These are phyloP conservation scores for Latrodectus elegans DNA, from an alignment of 2,888 invertebrate species.

Conservation along the genomic window DNA sequence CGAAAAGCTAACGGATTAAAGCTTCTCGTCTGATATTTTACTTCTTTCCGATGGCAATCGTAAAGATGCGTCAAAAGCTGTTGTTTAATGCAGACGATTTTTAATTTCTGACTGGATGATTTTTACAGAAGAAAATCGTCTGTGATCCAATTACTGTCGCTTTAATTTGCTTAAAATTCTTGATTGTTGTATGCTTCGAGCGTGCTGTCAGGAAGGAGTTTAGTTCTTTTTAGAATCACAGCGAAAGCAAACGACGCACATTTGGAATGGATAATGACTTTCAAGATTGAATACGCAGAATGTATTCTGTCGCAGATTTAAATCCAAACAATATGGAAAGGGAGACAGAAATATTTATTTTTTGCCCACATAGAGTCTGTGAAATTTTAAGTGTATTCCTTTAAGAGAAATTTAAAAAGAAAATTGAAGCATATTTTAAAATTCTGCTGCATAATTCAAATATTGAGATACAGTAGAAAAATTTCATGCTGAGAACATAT, in stretches of 20 bases:
- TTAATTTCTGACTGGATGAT: conserved; percentile 52
- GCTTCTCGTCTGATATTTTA: not conserved
- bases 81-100: conserved; percentile 23
- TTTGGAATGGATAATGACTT: too few relatives aligned
- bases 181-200: not conserved
- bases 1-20: conserved; percentile 29
- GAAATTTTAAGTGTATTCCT: too few relatives aligned
- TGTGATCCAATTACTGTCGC: conserved; percentile 56
- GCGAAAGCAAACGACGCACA: not conserved
- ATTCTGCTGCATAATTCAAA: too few relatives aligned
- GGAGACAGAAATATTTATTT: too few relatives aligned
- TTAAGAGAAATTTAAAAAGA: too few relatives aligned
- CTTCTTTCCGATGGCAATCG: not conserved
- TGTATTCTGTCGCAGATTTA: too few relatives aligned
- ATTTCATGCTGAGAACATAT: too few relatives aligned
- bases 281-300: too few relatives aligned
- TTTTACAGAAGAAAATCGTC: conserved; percentile 41
- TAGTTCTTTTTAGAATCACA: not conserved
- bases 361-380: too few relatives aligned
- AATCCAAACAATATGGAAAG: too few relatives aligned
- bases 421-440: too few relatives aligned
- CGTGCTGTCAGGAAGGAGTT: not conserved
- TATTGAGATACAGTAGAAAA: too few relatives aligned
- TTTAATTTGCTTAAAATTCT: conserved; percentile 53
- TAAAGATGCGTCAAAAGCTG: not conserved